Evolutionary conservation across 2,113 vertebrate species (phyloP).

Genomic region (Dipodomys spectabilis): DNA sequence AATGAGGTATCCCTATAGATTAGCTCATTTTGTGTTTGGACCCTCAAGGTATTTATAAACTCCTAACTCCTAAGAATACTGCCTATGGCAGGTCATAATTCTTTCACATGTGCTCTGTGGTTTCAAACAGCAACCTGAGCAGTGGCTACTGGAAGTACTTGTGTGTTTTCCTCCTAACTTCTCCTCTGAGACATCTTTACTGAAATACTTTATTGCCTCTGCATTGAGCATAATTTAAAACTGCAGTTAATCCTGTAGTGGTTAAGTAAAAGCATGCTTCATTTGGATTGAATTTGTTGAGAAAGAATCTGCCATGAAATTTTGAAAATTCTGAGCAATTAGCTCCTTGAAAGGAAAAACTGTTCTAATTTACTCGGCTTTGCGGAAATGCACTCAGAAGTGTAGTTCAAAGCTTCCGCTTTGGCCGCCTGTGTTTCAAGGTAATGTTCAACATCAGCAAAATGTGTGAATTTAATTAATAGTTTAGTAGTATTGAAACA

Average conservation of each 20-base stretch:
- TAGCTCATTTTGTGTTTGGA: constrained; percentile 50
- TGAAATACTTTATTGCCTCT: constrained; percentile 87
- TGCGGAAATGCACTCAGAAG: not conserved
- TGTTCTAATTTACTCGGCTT: not conserved
- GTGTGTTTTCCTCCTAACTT: constrained; percentile 75
- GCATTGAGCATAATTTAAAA: constrained; percentile 84
- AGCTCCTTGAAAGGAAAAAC: constrained; percentile 64
- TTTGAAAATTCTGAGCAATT: constrained; percentile 74
- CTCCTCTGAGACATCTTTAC: constrained; percentile 85
- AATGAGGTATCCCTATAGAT: constrained; percentile 35
- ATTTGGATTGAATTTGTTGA: constrained; percentile 76
- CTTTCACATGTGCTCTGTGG: constrained; percentile 69
- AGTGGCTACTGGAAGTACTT: constrained; percentile 79
- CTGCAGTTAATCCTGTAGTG: constrained; percentile 81
- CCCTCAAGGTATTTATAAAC: constrained; percentile 82
- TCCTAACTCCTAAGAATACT: constrained; percentile 80
- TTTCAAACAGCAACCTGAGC: constrained; percentile 83
- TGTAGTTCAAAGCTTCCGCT: constrained; percentile 60
- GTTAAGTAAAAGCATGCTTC: constrained; percentile 86
- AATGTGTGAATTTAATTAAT: constrained; percentile 86
- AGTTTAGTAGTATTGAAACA: constrained; percentile 75
- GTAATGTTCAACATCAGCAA: constrained; percentile 79
- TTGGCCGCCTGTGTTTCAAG: constrained; percentile 75
- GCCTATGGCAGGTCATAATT: constrained; percentile 80
- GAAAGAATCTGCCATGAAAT: constrained; percentile 59